Base-by-base conservation (phyloP, 2,113 vertebrate species). In the Tricholaema leucomelas region DNA sequence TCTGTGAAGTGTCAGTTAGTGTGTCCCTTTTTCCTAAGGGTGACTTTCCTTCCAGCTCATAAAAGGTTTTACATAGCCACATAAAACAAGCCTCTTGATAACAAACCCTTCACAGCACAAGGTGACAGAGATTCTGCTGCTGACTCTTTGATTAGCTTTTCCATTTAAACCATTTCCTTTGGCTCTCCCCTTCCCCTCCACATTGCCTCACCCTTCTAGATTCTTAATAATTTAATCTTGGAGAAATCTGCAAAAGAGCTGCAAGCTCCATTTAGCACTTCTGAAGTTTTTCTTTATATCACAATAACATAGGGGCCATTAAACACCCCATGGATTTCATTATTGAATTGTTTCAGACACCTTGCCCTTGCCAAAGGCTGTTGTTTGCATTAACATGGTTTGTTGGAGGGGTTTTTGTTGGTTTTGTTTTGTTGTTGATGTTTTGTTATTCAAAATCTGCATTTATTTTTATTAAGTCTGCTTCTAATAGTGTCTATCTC, bases 291-390 rank as follows among this genome's bases (percentile, higher is more conserved):
- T 64, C 64, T 21, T 83, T 92, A 20, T 66, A 87, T 87, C 88
- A 91, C 59, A 95, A 71, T 85, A 96, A 75, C 38, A 46, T 21
- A 90, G 60, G 60, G 44, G 44, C 83, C 87, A 93, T 97, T 97
- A 91, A 97, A 90, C 80, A 93, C 81, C 31, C 42, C 79, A 91
- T 91, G 93, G 94, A 89, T 96, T 76, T 86, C 91, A 72, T 91
- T 89, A 95, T 59, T 88, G 91, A 91, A 85, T 94, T 93, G 52
- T 58, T 94, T 83, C 64, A 84, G 79, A 89, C 23, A 90, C 83
- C 71, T 90, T 92, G 81, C 63, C 71, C 61, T 96, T 95, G 89
- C 86, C 81, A 90, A 87, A 82, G 79, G 83, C 85, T 93, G 69
- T 93, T 84, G 59, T 88, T 92, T 78, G 91, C 93, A 92, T 90